Evolutionary conservation across 2,113 vertebrate species (phyloP).

Genomic region (Aramus guarauna): DNA sequence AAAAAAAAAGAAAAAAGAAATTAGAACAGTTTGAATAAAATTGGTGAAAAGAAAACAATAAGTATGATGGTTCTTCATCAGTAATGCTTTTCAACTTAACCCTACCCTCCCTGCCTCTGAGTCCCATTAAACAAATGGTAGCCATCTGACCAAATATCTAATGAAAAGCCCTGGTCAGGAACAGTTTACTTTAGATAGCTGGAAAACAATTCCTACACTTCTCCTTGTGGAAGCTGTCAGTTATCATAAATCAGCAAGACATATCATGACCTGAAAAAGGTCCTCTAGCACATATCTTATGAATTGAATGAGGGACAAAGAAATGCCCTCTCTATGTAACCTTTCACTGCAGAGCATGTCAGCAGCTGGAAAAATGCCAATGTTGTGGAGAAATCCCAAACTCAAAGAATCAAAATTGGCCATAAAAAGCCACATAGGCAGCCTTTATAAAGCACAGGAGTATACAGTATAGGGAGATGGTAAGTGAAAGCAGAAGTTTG

Average conservation of each 20-base stretch:
- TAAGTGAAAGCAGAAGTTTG: neutral
- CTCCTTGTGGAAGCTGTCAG: neutral
- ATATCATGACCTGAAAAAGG: neutral
- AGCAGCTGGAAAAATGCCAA: neutral
- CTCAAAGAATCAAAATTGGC: neutral
- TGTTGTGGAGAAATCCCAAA: conserved; percentile 5
- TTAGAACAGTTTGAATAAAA: neutral
- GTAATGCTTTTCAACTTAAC: neutral
- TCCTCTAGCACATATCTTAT: neutral
- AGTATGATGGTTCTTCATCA: neutral
- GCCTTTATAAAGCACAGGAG: neutral
- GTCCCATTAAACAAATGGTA: neutral
- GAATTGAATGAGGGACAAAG: neutral
- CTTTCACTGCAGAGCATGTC: conserved; percentile 5
- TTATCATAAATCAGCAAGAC: neutral
- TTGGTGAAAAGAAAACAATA: neutral
- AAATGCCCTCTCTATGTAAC: neutral
- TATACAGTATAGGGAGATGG: neutral
- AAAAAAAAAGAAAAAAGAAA: neutral
- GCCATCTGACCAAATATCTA: neutral
- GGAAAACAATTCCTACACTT: neutral
- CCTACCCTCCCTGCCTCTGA: neutral
- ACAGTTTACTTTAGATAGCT: neutral
- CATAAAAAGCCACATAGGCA: rapidly evolving
- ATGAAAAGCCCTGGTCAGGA: neutral